These are phyloP conservation scores for Arrhopalites spinosus DNA, from an alignment of 2,888 invertebrate species.

Conservation along the genomic window DNA sequence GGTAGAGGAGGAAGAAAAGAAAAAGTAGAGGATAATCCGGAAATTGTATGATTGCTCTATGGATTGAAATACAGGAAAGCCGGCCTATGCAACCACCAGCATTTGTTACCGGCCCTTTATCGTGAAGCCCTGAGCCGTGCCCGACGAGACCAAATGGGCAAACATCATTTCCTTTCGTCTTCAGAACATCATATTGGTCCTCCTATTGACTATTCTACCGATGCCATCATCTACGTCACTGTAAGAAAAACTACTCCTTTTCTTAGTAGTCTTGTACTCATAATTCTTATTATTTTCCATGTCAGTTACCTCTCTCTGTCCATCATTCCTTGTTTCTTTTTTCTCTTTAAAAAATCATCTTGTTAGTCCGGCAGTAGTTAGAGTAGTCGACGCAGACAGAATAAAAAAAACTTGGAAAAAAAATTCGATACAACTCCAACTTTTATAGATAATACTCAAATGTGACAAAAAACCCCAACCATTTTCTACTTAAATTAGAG, in stretches of 20 bases:
- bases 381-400: too few relatives aligned
- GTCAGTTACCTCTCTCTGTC: not conserved
- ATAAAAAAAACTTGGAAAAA: too few relatives aligned
- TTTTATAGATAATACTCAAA: too few relatives aligned
- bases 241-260: too few relatives aligned
- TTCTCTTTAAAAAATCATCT: too few relatives aligned
- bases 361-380: too few relatives aligned
- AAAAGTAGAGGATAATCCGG: conserved; percentile 27
- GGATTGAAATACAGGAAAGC: conserved; percentile 41
- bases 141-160: conserved; percentile 47
- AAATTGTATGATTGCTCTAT: conserved; percentile 46
- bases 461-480: too few relatives aligned
- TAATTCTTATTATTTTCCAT: not conserved
- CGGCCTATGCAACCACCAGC: conserved; percentile 28
- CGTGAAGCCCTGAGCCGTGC: conserved; percentile 42
- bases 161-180: conserved; percentile 52
- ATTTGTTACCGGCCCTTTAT: conserved; percentile 35
- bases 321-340: not conserved
- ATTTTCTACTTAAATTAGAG: too few relatives aligned
- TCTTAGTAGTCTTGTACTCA: not conserved
- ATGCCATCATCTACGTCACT: conserved; percentile 59
- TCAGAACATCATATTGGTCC: conserved; percentile 52
- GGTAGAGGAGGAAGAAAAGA: conserved; percentile 14
- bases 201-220: conserved; percentile 57
- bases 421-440: too few relatives aligned